These are phyloP conservation scores for Xerus rutilus DNA, from an alignment of 2,797 vertebrate species.

Conservation along the genomic window DNA sequence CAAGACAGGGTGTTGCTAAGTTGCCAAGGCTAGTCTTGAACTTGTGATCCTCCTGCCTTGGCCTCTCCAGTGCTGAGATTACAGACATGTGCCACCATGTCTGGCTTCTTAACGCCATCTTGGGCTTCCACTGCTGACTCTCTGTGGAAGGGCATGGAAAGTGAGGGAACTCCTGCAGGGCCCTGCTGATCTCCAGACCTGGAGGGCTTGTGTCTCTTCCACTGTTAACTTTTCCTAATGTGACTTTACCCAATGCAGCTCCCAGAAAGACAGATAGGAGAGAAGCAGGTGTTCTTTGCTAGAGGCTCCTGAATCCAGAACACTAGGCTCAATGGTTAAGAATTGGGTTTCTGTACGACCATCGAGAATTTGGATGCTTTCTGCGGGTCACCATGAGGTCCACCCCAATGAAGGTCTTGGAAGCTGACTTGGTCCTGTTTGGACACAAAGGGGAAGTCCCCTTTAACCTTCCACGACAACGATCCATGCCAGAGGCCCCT, in stretches of 20 bases:
- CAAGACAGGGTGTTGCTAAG: no score
- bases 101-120: no score
- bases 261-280: not conserved
- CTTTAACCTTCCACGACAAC: not conserved
- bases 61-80: no score
- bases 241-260: not conserved
- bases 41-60: no score
- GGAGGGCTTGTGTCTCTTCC: not conserved
- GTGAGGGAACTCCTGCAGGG: not conserved
- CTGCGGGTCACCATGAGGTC: not conserved
- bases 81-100: no score
- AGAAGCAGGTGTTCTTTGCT: not conserved
- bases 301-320: not conserved
- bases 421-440: not conserved
- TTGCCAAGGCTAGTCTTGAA: no score
- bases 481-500: not conserved
- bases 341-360: not conserved
- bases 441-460: not conserved
- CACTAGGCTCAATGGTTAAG: not conserved
- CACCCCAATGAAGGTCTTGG: not conserved
- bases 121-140: accelerated
- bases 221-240: not conserved
- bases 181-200: not conserved
- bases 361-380: not conserved
- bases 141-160: accelerated